Conservation (phyloP, 2,797 vertebrate species). For the Gephyroberyx darwinii region DNA sequence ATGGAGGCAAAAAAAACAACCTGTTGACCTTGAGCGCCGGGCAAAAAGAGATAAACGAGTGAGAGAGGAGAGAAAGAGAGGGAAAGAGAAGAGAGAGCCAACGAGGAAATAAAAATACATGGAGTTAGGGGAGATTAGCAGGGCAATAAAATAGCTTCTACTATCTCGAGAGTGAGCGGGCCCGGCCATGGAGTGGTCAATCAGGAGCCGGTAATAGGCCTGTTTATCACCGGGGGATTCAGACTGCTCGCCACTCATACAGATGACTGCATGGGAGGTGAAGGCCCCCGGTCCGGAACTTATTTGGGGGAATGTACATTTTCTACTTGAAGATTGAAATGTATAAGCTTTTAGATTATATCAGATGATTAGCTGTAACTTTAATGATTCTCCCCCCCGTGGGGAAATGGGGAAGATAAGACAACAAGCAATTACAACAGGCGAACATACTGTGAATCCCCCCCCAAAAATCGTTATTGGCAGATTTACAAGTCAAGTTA, state of each 20-base stretch:
- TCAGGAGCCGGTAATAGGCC: slow-evolving; percentile 66
- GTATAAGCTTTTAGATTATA: slow-evolving; percentile 17
- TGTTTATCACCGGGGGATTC: slow-evolving; percentile 63
- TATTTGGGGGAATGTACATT: slow-evolving; percentile 15
- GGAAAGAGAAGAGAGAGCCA: slow-evolving; percentile 22
- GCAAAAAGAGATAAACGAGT: slow-evolving; percentile 52
- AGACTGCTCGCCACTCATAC: neutral
- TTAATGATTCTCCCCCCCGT: slow-evolving; percentile 29
- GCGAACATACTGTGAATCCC: neutral
- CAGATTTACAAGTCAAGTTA: neutral
- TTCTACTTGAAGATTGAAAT: slow-evolving; percentile 14
- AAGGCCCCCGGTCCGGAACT: neutral
- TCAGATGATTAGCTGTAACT: slow-evolving; percentile 33
- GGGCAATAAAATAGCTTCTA: slow-evolving; percentile 68
- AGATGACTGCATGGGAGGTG: slow-evolving; percentile 4
- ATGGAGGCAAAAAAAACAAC: slow-evolving; percentile 41
- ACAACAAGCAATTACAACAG: neutral
- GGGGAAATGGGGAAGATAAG: neutral
- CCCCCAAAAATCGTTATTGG: neutral
- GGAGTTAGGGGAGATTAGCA: slow-evolving; percentile 67
- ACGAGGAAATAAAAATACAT: slow-evolving; percentile 63
- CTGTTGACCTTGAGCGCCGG: slow-evolving; percentile 68
- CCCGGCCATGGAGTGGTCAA: slow-evolving; percentile 64
- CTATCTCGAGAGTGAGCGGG: slow-evolving; percentile 67
- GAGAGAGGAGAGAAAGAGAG: slow-evolving; percentile 13